These are phyloP conservation scores for Amphiduros pacificus DNA, from an alignment of 2,888 invertebrate species.

Conservation along the genomic window DNA sequence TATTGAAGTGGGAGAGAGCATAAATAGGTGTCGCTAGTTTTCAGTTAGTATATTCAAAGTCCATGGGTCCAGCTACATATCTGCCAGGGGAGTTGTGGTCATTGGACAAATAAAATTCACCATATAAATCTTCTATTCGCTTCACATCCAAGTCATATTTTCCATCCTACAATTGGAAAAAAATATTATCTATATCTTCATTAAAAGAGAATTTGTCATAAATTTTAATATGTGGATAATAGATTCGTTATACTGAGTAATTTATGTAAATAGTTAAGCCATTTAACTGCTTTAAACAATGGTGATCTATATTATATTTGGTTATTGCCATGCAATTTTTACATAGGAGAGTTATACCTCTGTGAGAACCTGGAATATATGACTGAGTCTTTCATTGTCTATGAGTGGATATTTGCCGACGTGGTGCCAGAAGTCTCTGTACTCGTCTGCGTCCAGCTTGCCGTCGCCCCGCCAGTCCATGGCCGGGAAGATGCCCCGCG, in stretches of 20 bases:
- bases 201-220: background rate
- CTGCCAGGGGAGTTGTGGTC: background rate
- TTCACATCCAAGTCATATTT: background rate
- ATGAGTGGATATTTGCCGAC: conserved; percentile 4
- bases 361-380: conserved; percentile 4
- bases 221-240: too few relatives aligned
- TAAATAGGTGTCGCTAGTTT: too few relatives aligned
- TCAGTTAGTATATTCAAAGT: background rate
- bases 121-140: background rate
- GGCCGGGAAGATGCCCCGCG: conserved; percentile 4
- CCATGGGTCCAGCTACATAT: background rate
- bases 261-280: too few relatives aligned
- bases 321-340: too few relatives aligned
- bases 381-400: background rate
- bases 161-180: background rate
- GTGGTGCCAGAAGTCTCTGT: conserved; percentile 12
- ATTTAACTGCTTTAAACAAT: too few relatives aligned
- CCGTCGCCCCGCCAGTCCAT: conserved; percentile 8
- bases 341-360: too few relatives aligned
- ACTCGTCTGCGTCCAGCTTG: conserved; percentile 5
- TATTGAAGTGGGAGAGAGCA: too few relatives aligned
- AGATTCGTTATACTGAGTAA: too few relatives aligned
- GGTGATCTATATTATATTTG: too few relatives aligned
- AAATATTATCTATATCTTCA: too few relatives aligned
- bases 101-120: background rate